Evolutionary conservation across 53 echinoderm and acorn worm species (phyloP).

Genomic region (Temnopleurus reevesii): DNA sequence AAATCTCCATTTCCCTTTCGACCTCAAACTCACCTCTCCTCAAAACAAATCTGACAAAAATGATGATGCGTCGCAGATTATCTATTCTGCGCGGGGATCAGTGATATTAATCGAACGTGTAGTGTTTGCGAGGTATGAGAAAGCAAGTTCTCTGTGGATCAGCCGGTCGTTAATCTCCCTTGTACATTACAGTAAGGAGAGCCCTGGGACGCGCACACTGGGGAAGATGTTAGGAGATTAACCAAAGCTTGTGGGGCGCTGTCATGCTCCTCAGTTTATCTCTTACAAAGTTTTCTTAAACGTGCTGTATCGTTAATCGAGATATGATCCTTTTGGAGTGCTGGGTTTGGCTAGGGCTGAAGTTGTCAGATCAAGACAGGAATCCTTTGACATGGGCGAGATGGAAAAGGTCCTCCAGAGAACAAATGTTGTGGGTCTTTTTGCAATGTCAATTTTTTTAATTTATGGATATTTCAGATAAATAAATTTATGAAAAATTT

Average conservation of each 20-base stretch:
- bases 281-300: constrained; percentile 11
- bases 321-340: constrained; percentile 8
- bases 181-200: neutral
- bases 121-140: constrained; percentile 13
- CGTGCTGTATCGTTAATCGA: neutral
- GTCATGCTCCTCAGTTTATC: neutral
- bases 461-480: neutral
- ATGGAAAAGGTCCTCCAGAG: constrained; percentile 5
- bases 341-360: neutral
- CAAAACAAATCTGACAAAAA: neutral
- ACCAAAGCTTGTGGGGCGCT: neutral
- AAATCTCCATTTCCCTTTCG: neutral
- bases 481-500: too few relatives aligned
- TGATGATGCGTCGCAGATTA: neutral
- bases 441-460: too few relatives aligned
- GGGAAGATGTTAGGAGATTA: neutral
- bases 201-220: neutral
- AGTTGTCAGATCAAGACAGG: constrained; percentile 4
- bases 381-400: neutral
- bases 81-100: neutral
- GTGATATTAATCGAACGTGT: neutral
- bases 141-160: neutral
- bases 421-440: neutral
- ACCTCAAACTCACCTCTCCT: neutral
- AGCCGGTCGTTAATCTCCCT: neutral